Percentiles rank a stretch among this genome's conserved stretches.
These are phyloP conservation scores for Ernsta delagoae DNA, from an alignment of 2,888 invertebrate genomes.

Conservation along the genomic window DNA sequence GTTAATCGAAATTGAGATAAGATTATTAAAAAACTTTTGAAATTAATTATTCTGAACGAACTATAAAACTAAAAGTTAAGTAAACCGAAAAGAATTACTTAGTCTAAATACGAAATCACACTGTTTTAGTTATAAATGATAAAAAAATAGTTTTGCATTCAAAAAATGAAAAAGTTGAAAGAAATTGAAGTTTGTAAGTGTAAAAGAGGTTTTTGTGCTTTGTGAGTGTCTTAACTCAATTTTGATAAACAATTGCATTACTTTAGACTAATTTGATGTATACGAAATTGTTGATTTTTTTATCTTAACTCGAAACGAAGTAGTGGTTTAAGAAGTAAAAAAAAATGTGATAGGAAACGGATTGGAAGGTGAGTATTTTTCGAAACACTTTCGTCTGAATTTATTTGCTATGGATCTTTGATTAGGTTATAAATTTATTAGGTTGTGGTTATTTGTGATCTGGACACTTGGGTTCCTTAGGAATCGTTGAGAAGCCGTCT, in stretches of 20 bases:
- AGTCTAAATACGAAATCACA: too few relatives aligned
- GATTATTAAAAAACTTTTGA: not conserved
- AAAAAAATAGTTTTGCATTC: too few relatives aligned
- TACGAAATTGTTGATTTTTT: conserved; percentile 76
- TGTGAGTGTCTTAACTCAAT: conserved; percentile 21
- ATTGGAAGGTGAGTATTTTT: conserved; percentile 60
- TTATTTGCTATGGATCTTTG: conserved; percentile 60
- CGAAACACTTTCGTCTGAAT: conserved; percentile 68
- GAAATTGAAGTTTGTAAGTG: not conserved
- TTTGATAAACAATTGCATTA: conserved; percentile 33
- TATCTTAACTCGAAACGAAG: conserved; percentile 54
- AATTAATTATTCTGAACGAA: too few relatives aligned
- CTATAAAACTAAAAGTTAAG: too few relatives aligned
- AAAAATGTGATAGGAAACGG: conserved; percentile 76
- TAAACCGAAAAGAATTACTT: too few relatives aligned
- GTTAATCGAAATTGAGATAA: conserved; percentile 40
- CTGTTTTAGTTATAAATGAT: too few relatives aligned
- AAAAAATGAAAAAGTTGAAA: not conserved
- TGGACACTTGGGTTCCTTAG: conserved; percentile 49
- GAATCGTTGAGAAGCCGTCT: conserved; percentile 43
- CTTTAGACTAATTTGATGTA: conserved; percentile 76
- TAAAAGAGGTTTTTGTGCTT: not conserved
- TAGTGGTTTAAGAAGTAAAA: conserved; percentile 59
- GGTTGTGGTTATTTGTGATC: conserved; percentile 76
- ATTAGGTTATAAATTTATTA: conserved; percentile 63